Evolutionary conservation across 2,113 vertebrate species (phyloP).

Genomic region (Pipra filicauda): DNA sequence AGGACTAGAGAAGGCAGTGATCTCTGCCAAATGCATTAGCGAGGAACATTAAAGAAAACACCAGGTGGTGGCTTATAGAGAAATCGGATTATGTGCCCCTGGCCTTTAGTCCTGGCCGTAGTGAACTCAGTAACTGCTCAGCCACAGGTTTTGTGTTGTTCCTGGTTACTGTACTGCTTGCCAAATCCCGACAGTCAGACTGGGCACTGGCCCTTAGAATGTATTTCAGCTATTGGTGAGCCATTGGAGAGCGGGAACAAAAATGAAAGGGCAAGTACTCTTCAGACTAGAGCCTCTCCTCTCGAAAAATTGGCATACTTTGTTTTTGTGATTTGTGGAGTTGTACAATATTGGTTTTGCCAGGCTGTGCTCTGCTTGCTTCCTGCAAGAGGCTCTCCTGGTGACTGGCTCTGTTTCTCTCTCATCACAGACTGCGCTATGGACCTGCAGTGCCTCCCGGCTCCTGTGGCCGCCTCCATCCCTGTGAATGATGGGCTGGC

Average conservation of each 20-base stretch:
- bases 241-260: background rate
- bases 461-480: constrained; percentile 71
- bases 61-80: background rate
- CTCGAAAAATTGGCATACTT: background rate
- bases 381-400: background rate
- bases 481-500: constrained; percentile 73
- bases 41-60: background rate
- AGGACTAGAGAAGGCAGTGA: background rate
- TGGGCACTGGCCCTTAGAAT: background rate
- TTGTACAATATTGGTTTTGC: background rate
- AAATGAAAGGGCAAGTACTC: background rate
- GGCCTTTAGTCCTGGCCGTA: background rate
- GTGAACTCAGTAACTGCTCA: background rate
- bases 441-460: constrained; percentile 72
- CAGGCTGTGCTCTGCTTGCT: background rate
- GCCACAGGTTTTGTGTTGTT: background rate
- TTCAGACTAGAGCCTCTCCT: background rate
- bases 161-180: background rate
- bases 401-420: constrained; percentile 21
- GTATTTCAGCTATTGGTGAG: background rate
- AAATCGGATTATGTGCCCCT: background rate
- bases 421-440: constrained; percentile 69
- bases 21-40: background rate
- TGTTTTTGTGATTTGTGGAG: background rate
- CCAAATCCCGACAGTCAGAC: background rate